These are phyloP conservation scores for Trilocha varians DNA, from an alignment of 2,888 invertebrate species.

Conservation along the genomic window DNA sequence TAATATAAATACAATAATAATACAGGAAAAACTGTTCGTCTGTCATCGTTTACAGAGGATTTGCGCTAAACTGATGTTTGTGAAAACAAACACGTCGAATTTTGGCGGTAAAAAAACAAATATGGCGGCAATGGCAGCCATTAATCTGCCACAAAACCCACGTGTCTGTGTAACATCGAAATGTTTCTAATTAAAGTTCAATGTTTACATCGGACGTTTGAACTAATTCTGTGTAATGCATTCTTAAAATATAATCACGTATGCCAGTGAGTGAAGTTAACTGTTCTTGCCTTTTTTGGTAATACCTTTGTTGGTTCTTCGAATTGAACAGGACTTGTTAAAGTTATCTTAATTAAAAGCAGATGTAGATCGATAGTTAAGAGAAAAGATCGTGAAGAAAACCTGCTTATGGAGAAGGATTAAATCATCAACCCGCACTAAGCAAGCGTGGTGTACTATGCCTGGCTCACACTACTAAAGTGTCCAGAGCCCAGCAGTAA, in stretches of 20 bases:
- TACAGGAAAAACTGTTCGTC: slow-evolving; percentile 12
- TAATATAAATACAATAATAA: slow-evolving; percentile 20
- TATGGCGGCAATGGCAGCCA: slow-evolving; percentile 28
- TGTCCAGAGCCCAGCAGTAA: too few relatives aligned
- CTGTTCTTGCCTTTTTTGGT: slow-evolving; percentile 33
- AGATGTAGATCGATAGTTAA: too few relatives aligned
- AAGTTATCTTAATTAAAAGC: too few relatives aligned
- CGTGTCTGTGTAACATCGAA: slow-evolving; percentile 48
- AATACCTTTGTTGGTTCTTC: too few relatives aligned
- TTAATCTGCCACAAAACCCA: slow-evolving; percentile 53
- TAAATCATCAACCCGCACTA: too few relatives aligned
- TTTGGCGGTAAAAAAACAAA: slow-evolving; percentile 43
- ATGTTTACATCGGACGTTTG: slow-evolving; percentile 56
- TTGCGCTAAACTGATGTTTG: slow-evolving; percentile 53
- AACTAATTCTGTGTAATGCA: slow-evolving; percentile 52
- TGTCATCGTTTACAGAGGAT: slow-evolving; percentile 59
- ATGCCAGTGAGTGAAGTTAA: slow-evolving; percentile 25
- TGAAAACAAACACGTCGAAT: slow-evolving; percentile 53
- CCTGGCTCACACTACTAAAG: too few relatives aligned
- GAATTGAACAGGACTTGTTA: too few relatives aligned
- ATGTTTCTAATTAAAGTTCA: slow-evolving; percentile 53
- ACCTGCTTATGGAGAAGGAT: too few relatives aligned
- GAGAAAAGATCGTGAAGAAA: too few relatives aligned
- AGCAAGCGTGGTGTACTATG: too few relatives aligned
- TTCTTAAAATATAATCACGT: slow-evolving; percentile 53